These are phyloP conservation scores for Dendrolimus houi DNA, from an alignment of 2,888 invertebrate genomes.

Conservation along the genomic window DNA sequence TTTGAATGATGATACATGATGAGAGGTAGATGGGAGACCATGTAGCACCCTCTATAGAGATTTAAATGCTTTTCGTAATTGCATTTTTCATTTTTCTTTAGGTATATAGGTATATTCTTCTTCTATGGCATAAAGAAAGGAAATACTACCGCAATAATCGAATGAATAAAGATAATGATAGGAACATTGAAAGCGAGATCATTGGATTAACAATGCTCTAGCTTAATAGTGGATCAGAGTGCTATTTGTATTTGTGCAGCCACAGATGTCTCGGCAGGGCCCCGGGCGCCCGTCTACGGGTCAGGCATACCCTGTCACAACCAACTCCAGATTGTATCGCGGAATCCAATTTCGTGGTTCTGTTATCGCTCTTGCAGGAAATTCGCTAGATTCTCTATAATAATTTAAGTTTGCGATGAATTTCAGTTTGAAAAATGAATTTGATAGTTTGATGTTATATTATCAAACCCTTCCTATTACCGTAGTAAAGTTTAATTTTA, in stretches of 20 bases:
- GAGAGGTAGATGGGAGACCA: no score
- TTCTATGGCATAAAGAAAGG: no score
- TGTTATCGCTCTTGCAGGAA: slow-evolving; percentile 61
- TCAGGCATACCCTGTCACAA: slow-evolving; percentile 49
- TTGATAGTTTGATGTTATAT: slow-evolving; percentile 26
- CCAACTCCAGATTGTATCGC: slow-evolving; percentile 68
- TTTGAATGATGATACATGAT: no score
- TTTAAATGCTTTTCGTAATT: no score
- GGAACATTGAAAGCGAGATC: no score
- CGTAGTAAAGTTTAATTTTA: background rate
- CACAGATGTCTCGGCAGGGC: slow-evolving; percentile 14
- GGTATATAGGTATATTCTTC: no score
- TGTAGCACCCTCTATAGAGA: no score
- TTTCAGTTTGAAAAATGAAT: slow-evolving; percentile 28
- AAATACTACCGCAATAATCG: no score
- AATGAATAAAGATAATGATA: no score
- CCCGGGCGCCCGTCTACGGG: slow-evolving; percentile 19
- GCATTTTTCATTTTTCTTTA: no score
- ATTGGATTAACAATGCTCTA: no score
- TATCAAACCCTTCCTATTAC: background rate
- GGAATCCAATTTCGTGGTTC: slow-evolving; percentile 74
- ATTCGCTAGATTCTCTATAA: slow-evolving; percentile 57
- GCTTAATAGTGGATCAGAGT: slow-evolving; percentile 10
- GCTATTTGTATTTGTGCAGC: background rate
- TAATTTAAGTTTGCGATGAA: slow-evolving; percentile 28